These are phyloP conservation scores for Triplophysa rosa DNA, from an alignment of 2,113 vertebrate genomes.

Conservation along the genomic window DNA sequence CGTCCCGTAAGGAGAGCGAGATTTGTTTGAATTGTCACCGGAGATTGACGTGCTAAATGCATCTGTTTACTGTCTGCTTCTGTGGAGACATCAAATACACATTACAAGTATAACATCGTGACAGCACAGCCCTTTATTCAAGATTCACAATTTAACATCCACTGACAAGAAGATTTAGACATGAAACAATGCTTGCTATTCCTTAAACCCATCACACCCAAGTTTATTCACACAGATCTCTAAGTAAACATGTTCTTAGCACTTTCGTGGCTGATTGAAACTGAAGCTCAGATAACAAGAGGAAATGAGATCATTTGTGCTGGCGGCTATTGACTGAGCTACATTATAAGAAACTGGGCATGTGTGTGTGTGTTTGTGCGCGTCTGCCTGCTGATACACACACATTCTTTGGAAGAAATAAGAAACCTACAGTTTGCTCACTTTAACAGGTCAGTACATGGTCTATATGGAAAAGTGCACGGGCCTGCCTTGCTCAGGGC, in stretches of 20 bases:
- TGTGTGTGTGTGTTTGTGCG: conserved; percentile 17
- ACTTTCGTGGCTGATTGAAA: conserved; percentile 12
- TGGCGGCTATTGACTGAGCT: conserved; percentile 25
- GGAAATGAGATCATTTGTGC: conserved; percentile 41
- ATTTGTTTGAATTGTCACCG: background rate
- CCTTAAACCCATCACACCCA: background rate
- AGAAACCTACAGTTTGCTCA: conserved; percentile 20
- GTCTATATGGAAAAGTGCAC: conserved; percentile 37
- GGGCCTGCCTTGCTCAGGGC: conserved; percentile 44
- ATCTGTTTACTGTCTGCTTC: conserved; percentile 1
- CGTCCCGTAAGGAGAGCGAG: background rate
- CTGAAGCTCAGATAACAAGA: conserved; percentile 24
- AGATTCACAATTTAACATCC: background rate
- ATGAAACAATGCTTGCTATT: conserved; percentile 9
- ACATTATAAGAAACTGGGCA: conserved; percentile 1
- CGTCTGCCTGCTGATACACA: conserved; percentile 10
- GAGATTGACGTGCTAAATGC: background rate
- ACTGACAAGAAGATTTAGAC: background rate
- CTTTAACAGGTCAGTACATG: conserved; percentile 47
- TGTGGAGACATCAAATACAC: background rate
- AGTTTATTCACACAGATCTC: conserved; percentile 20
- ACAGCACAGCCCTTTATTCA: background rate
- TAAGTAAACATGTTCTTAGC: conserved; percentile 18
- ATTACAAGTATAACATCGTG: background rate
- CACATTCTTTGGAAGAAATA: conserved; percentile 42